Conservation (phyloP, 2,113 vertebrate genomes). For the Boleophthalmus pectinirostris region DNA sequence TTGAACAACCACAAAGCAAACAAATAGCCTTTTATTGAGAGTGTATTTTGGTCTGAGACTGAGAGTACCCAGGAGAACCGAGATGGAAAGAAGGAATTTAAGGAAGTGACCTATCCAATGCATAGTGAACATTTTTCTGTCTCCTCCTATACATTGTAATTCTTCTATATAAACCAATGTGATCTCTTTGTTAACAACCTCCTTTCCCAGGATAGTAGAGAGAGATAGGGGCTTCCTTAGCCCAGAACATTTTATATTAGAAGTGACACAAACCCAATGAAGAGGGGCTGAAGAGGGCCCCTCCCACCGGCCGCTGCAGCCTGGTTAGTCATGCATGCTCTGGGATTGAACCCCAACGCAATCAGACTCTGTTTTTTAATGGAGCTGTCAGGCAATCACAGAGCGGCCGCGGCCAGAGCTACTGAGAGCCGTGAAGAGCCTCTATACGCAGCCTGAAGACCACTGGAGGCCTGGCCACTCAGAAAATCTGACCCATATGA, state of each 20-base stretch:
- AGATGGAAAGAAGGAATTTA: neutral
- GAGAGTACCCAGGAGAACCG: neutral
- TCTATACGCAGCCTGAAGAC: conserved; percentile 59
- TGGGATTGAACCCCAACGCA: conserved; percentile 60
- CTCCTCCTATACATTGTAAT: neutral
- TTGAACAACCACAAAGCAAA: neutral
- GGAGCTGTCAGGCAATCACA: conserved; percentile 74
- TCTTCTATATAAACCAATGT: conserved; percentile 15
- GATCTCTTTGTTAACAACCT: conserved; percentile 43
- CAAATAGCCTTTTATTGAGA: neutral
- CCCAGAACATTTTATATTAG: conserved; percentile 58
- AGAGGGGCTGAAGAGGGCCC: conserved; percentile 47
- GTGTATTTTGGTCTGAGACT: neutral
- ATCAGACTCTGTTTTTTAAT: conserved; percentile 71
- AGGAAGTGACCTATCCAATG: neutral
- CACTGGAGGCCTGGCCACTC: conserved; percentile 52
- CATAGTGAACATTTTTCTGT: conserved; percentile 2
- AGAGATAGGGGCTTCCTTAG: conserved; percentile 45
- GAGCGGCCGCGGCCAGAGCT: conserved; percentile 38
- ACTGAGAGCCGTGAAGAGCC: conserved; percentile 56
- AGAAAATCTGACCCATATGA: conserved; percentile 42
- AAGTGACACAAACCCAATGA: conserved; percentile 67
- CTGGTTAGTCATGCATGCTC: conserved; percentile 71
- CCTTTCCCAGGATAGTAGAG: conserved; percentile 30
- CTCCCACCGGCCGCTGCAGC: conserved; percentile 49